Conservation (phyloP, 92 coral and sea anemone species). For the Ricordea florida region DNA sequence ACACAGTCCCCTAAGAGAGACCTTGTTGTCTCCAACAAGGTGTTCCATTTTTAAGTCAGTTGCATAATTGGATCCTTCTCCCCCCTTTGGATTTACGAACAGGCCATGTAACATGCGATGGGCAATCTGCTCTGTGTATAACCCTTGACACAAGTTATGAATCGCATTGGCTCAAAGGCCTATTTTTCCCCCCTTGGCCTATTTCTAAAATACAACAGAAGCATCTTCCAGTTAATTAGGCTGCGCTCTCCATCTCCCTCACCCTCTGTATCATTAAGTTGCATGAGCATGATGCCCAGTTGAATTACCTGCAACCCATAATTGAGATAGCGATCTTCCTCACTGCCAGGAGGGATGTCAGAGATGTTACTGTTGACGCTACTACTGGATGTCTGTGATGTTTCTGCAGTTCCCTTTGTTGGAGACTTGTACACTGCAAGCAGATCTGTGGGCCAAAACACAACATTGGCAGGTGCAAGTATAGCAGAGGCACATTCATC, state of each 20-base stretch:
- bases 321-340: conserved; percentile 60
- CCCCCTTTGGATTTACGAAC: conserved; percentile 60
- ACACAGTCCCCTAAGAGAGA: conserved; percentile 36
- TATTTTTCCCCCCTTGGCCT: conserved; percentile 46
- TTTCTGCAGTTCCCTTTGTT: conserved; percentile 3
- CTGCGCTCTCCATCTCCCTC: conserved; percentile 69
- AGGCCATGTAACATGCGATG: conserved; percentile 62
- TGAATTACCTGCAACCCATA: conserved; percentile 58
- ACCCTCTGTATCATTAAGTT: conserved; percentile 64
- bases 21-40: conserved; percentile 37
- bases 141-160: conserved; percentile 50
- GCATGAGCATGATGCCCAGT: conserved; percentile 60
- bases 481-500: conserved; percentile 43
- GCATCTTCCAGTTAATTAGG: conserved; percentile 63
- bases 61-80: conserved; percentile 41
- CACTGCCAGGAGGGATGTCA: background rate
- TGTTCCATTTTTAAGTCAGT: conserved; percentile 66
- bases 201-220: conserved; percentile 58
- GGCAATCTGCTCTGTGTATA: conserved; percentile 55
- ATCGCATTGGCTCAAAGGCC: conserved; percentile 66
- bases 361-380: background rate
- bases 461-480: conserved; percentile 43
- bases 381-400: conserved; percentile 4
- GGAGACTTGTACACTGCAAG: conserved; percentile 42
- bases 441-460: conserved; percentile 55